A percentile compares a stretch with the other conserved stretches of the same genome.
These are phyloP conservation scores for Ornithoptera alexandrae DNA, from an alignment of 2,888 invertebrate genomes.

Conservation along the genomic window DNA sequence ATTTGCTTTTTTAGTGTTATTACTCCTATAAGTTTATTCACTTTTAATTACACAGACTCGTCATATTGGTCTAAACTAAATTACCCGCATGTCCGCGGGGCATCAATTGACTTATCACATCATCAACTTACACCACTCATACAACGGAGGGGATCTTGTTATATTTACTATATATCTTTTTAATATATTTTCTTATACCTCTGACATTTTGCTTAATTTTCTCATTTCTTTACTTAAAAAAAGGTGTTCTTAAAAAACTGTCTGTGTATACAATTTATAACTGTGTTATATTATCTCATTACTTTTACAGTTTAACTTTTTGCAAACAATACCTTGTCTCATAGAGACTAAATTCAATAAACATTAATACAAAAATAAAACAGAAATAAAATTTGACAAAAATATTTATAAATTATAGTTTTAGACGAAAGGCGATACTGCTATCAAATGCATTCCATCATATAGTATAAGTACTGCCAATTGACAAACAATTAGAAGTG, in stretches of 20 bases:
- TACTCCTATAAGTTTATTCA: slow-evolving; percentile 38
- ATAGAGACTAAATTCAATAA: no score
- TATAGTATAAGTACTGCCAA: slow-evolving; percentile 55
- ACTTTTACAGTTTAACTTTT: no score
- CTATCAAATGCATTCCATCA: slow-evolving; percentile 30
- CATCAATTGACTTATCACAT: slow-evolving; percentile 70
- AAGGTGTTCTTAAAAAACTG: no score
- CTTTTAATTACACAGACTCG: slow-evolving; percentile 41
- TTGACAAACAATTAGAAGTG: slow-evolving; percentile 71
- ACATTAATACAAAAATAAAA: no score
- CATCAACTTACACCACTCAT: slow-evolving; percentile 32
- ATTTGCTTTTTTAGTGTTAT: background rate
- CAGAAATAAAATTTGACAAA: no score
- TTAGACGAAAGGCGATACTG: background rate
- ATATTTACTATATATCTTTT: background rate
- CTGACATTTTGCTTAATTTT: background rate
- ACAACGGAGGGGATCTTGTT: slow-evolving; percentile 28
- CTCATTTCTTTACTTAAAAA: background rate
- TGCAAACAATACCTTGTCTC: no score
- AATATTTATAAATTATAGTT: background rate
- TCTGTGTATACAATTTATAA: no score
- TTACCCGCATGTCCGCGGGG: slow-evolving; percentile 75
- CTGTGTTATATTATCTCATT: no score
- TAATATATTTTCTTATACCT: background rate
- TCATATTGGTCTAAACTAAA: slow-evolving; percentile 52